Evolutionary conservation across 2,888 invertebrate genomes (phyloP).

Genomic region (Drosophila demipolita): DNA sequence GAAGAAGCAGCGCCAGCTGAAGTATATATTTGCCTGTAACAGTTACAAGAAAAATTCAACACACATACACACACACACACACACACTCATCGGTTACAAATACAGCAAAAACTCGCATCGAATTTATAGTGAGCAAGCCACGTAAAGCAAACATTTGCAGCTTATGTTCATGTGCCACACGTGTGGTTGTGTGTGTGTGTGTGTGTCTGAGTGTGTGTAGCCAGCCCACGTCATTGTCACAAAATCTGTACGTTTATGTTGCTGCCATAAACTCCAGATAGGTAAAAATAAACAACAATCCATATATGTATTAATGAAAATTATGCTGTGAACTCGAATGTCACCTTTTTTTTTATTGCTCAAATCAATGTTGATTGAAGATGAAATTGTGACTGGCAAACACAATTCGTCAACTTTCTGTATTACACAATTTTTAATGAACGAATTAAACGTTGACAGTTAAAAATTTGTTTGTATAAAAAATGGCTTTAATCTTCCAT

Average conservation of each 20-base stretch:
- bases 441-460: not conserved
- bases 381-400: not conserved
- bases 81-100: not conserved
- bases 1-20: constrained; percentile 32
- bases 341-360: not conserved
- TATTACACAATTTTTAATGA: not conserved
- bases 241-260: constrained; percentile 35
- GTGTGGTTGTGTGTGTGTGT: constrained; percentile 5
- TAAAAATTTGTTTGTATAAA: not conserved
- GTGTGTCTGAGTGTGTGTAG: constrained; percentile 8
- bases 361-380: constrained; percentile 15
- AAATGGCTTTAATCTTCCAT: not conserved
- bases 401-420: not conserved
- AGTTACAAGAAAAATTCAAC: constrained; percentile 43
- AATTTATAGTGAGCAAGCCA: constrained; percentile 47
- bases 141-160: constrained; percentile 70
- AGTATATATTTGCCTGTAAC: constrained; percentile 21
- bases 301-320: constrained; percentile 24
- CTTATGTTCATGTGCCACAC: constrained; percentile 36
- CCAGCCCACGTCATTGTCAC: constrained; percentile 44
- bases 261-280: constrained; percentile 37
- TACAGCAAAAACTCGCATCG: constrained; percentile 7
- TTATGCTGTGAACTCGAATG: constrained; percentile 10
- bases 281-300: constrained; percentile 40
- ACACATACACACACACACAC: not conserved